These are phyloP conservation scores for Tetrao urogallus DNA, from an alignment of 2,113 vertebrate species.

Conservation along the genomic window DNA sequence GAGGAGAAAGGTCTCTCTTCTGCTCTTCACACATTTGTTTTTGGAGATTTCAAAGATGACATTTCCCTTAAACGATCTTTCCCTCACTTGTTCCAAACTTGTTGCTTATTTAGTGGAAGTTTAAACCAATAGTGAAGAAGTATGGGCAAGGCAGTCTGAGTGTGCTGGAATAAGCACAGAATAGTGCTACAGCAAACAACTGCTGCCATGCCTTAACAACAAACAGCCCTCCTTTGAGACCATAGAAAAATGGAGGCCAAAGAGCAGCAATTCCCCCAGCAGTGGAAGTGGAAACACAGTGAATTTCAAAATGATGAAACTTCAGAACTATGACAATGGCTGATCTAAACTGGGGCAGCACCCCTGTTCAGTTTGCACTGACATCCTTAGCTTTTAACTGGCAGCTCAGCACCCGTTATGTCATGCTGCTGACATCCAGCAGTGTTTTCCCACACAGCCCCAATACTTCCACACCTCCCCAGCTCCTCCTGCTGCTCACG, in stretches of 20 bases:
- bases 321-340: background rate
- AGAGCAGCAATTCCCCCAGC: background rate
- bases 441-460: background rate
- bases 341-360: background rate
- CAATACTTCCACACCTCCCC: background rate
- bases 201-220: background rate
- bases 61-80: background rate
- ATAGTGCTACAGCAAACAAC: background rate
- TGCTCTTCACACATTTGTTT: background rate
- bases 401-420: background rate
- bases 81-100: background rate
- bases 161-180: conserved; percentile 16
- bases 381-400: background rate
- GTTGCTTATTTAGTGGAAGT: conserved; percentile 28
- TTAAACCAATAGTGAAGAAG: background rate
- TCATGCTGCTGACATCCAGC: background rate
- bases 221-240: background rate
- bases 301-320: background rate
- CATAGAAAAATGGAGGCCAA: background rate
- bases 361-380: background rate
- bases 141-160: background rate
- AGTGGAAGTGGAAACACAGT: background rate
- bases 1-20: background rate
- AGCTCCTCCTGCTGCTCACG: background rate
- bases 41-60: background rate